phyloP scores from a whole-genome alignment of 2,113 vertebrate genomes.

The Castor canadensis region DNA sequence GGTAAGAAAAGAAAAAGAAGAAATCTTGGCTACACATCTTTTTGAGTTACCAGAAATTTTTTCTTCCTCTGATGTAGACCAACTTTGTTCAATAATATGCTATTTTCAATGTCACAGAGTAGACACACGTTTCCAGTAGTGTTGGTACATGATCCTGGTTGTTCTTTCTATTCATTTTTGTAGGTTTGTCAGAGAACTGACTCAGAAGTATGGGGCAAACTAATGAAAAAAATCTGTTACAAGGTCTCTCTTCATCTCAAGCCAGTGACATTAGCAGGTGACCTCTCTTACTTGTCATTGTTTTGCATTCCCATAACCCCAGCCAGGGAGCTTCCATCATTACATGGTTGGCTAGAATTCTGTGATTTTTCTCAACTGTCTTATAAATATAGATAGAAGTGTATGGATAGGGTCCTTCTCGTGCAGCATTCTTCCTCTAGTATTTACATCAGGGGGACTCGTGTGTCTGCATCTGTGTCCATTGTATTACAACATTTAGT shows the following conservation, averaged over 20 bases:
- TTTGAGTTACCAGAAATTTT: neutral
- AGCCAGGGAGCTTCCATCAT: neutral
- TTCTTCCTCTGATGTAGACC: neutral
- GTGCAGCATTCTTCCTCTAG: no score
- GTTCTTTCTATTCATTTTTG: neutral
- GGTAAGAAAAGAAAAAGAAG: neutral
- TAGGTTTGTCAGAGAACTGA: neutral
- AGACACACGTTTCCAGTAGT: neutral
- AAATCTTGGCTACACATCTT: neutral
- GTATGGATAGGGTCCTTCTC: neutral
- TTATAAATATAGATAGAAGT: neutral
- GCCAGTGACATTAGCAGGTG: neutral
- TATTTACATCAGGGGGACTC: neutral
- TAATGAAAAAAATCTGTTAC: neutral
- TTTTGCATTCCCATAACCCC: neutral
- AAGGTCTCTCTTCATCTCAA: neutral
- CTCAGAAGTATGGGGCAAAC: neutral
- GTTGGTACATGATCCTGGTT: neutral
- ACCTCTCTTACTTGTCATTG: neutral
- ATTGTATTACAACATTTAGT: neutral
- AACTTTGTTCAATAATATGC: neutral
- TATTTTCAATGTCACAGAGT: neutral
- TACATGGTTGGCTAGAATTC: neutral
- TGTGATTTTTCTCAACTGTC: neutral
- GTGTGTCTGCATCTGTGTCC: neutral